A percentile compares a stretch with the other conserved stretches of the same genome.
phyloP scores from a whole-genome alignment of 2,888 invertebrate species.

The Malacosoma neustria region DNA sequence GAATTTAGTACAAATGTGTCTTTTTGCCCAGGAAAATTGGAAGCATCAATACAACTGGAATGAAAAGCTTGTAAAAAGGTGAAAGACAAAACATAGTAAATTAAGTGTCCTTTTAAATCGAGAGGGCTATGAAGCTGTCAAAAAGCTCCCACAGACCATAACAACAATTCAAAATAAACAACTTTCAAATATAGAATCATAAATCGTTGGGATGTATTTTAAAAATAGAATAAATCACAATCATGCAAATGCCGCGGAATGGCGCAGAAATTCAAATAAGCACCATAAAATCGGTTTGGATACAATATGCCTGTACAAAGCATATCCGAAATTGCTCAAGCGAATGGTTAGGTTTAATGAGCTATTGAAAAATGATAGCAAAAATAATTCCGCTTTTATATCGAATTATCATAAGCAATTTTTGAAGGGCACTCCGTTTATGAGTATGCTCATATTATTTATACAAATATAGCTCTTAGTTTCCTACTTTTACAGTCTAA shows the following conservation, averaged over 20 bases:
- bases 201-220: constrained; percentile 39
- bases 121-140: too few species aligned
- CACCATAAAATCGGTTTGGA: constrained; percentile 64
- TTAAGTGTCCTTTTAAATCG: too few species aligned
- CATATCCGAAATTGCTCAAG: neutral
- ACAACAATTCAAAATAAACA: constrained; percentile 33
- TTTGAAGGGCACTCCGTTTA: neutral
- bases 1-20: too few species aligned
- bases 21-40: too few species aligned
- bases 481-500: neutral
- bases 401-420: constrained; percentile 54
- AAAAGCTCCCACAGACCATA: constrained; percentile 15
- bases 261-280: constrained; percentile 59
- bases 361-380: constrained; percentile 74
- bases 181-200: constrained; percentile 40
- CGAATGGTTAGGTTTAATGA: constrained; percentile 50
- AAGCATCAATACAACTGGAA: too few species aligned
- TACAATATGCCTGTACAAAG: constrained; percentile 29
- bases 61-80: too few species aligned
- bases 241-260: constrained; percentile 66
- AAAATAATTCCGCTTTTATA: constrained; percentile 54
- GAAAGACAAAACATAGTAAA: too few species aligned
- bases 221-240: constrained; percentile 65
- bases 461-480: neutral
- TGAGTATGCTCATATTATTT: neutral